Conservation (phyloP, 2,888 invertebrate genomes). For the Cinara cedri region DNA sequence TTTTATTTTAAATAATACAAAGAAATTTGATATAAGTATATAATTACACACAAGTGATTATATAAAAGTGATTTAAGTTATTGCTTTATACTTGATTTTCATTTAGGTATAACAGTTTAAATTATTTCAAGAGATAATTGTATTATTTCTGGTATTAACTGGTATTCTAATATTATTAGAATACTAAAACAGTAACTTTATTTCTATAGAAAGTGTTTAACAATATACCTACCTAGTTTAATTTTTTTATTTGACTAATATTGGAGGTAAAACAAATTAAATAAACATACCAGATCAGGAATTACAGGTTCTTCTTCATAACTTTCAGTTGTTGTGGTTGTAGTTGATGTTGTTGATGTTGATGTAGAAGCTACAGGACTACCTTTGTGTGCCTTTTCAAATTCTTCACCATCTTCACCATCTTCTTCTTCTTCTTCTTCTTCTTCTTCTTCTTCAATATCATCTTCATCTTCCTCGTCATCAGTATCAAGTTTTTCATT, state of each 20-base stretch:
- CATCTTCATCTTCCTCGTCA: constrained; percentile 39
- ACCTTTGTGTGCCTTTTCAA: constrained; percentile 7
- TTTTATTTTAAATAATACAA: no score
- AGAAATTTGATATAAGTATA: no score
- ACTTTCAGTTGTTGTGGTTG: constrained; percentile 28
- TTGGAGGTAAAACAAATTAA: neutral
- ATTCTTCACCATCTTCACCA: constrained; percentile 26
- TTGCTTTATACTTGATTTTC: no score
- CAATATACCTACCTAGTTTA: no score
- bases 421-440: constrained; percentile 35
- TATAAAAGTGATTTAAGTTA: no score
- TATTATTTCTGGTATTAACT: no score
- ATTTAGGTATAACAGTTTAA: no score
- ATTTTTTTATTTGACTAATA: neutral
- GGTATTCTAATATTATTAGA: no score
- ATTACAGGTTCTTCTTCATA: constrained; percentile 36
- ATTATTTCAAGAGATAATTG: no score
- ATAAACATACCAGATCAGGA: constrained; percentile 22
- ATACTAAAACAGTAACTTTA: no score
- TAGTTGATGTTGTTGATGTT: constrained; percentile 43
- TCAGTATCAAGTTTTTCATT: constrained; percentile 4
- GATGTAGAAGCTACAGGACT: neutral
- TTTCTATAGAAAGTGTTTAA: no score
- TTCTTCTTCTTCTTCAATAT: constrained; percentile 20
- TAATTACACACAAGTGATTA: no score